Percentiles rank a stretch among this genome's conserved stretches.
phyloP scores from a whole-genome alignment of 2,797 vertebrate genomes.

The Myoxocephalus aenaeus region DNA sequence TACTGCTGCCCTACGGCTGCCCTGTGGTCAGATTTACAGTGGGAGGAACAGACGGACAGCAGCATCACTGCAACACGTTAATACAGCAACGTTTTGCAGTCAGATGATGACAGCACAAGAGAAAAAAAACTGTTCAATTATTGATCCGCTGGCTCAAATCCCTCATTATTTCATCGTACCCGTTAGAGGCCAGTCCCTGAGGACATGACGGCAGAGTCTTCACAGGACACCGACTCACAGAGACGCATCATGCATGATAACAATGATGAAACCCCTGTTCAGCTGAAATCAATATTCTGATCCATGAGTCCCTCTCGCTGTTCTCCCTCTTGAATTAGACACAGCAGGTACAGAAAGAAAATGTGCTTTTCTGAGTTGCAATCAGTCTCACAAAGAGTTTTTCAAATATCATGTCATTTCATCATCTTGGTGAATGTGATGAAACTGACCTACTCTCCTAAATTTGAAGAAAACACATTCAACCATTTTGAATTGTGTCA shows the following conservation, averaged over 20 bases:
- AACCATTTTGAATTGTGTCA: constrained; percentile 21
- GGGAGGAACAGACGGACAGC: constrained; percentile 46
- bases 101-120: constrained; percentile 34
- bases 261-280: constrained; percentile 58
- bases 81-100: constrained; percentile 53
- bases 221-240: constrained; percentile 43
- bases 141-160: constrained; percentile 68
- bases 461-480: constrained; percentile 25
- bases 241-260: constrained; percentile 66
- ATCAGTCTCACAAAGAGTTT: constrained; percentile 38
- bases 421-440: constrained; percentile 40
- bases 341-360: constrained; percentile 48
- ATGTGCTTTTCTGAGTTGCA: constrained; percentile 39
- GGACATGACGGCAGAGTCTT: constrained; percentile 45
- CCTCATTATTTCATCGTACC: constrained; percentile 72
- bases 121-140: constrained; percentile 60
- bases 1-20: constrained; percentile 47
- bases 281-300: constrained; percentile 77
- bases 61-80: constrained; percentile 59
- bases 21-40: constrained; percentile 48
- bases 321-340: constrained; percentile 50
- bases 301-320: constrained; percentile 65
- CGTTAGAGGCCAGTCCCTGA: constrained; percentile 52
- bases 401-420: constrained; percentile 21
- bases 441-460: constrained; percentile 46